Percentiles rank a stretch among this genome's conserved stretches.
phyloP scores from a whole-genome alignment of 2,888 invertebrate genomes.

The Brenthis hecate region DNA sequence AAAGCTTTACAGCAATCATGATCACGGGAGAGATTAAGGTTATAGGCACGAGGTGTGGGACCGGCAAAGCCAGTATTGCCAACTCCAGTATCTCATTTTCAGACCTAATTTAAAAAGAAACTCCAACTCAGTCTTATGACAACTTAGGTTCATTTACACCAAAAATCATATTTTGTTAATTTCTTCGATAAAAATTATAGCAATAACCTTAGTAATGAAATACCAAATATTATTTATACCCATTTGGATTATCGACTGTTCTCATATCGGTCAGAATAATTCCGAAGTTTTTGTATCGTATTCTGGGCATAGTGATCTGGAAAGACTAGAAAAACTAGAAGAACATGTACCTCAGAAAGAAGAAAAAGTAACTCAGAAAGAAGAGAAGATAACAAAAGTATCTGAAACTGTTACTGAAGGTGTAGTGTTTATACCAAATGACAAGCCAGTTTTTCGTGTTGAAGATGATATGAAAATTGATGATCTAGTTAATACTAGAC shows the following conservation, averaged over 20 bases:
- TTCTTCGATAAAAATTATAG: too few relatives aligned
- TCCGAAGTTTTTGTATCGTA: conserved; percentile 53
- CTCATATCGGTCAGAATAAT: conserved; percentile 43
- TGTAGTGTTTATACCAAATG: conserved; percentile 62
- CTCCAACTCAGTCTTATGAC: too few relatives aligned
- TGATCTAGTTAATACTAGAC: conserved; percentile 34
- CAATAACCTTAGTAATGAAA: conserved; percentile 21
- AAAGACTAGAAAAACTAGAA: conserved; percentile 10
- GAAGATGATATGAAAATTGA: conserved; percentile 37
- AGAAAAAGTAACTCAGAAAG: not conserved
- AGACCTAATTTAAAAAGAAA: too few relatives aligned
- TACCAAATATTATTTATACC: conserved; percentile 33
- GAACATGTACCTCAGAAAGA: not conserved
- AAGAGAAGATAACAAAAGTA: not conserved
- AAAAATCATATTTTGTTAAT: too few relatives aligned
- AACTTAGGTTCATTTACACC: too few relatives aligned
- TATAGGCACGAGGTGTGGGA: too few relatives aligned
- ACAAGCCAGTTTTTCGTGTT: conserved; percentile 43
- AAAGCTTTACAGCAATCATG: too few relatives aligned
- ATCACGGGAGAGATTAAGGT: too few relatives aligned
- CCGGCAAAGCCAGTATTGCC: too few relatives aligned
- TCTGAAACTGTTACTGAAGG: conserved; percentile 37
- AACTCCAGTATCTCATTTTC: too few relatives aligned
- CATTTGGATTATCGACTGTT: conserved; percentile 23
- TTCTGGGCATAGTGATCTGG: conserved; percentile 47